A percentile compares a stretch with the other conserved stretches of the same genome.
Evolutionary conservation across 2,113 vertebrate species (phyloP).

Genomic region (Scopus umbretta): DNA sequence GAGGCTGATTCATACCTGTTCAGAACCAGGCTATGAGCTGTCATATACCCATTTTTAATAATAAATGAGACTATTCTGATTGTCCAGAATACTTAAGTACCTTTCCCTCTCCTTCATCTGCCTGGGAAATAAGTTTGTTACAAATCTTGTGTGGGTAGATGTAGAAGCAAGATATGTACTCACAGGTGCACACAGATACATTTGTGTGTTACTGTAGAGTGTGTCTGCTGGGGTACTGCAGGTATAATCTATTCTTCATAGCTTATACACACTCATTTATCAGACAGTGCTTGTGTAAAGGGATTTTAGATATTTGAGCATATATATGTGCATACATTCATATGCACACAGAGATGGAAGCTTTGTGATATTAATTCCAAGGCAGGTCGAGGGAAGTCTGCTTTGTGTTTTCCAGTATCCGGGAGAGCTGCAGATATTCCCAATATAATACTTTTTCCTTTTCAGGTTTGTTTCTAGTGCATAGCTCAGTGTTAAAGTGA

Average conservation of each 20-base stretch:
- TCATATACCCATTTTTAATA: neutral
- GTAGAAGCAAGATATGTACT: neutral
- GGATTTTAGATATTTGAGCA: neutral
- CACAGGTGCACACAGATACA: neutral
- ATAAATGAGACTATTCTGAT: neutral
- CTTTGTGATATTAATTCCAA: neutral
- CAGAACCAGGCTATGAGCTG: neutral
- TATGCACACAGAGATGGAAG: neutral
- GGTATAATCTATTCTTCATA: neutral
- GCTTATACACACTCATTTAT: neutral
- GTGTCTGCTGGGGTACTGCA: neutral
- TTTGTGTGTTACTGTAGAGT: neutral
- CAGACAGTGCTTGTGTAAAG: accelerated
- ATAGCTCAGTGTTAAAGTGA: slow-evolving; percentile 6
- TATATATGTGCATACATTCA: neutral
- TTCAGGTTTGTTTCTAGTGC: slow-evolving; percentile 26
- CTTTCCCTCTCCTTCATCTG: neutral
- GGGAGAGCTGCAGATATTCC: neutral
- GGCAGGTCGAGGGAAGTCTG: neutral
- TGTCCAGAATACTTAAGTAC: neutral
- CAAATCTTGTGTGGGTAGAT: neutral
- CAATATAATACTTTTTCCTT: slow-evolving; percentile 18
- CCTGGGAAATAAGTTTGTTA: neutral
- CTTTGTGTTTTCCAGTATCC: neutral
- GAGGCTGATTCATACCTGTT: neutral